phyloP scores from a whole-genome alignment of 2,888 invertebrate species.

The Caenorhabditis sinica region DNA sequence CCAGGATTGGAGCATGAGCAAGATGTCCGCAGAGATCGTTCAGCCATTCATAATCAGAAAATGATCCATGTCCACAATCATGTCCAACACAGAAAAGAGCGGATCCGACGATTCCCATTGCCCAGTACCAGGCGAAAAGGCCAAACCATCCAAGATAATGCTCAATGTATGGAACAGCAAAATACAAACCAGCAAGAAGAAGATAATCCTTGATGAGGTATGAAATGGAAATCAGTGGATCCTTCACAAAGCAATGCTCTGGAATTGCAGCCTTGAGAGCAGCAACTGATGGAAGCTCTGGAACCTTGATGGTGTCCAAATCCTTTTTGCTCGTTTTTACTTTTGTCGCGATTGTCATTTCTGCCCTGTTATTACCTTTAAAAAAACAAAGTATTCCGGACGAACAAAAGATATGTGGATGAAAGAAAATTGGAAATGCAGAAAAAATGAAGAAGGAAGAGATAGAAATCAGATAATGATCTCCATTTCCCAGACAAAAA shows the following conservation, averaged over 20 bases:
- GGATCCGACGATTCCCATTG: slow-evolving; percentile 77
- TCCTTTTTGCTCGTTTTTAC: slow-evolving; percentile 66
- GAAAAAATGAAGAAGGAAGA: background rate
- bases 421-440: background rate
- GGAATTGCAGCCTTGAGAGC: slow-evolving; percentile 80
- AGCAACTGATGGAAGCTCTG: slow-evolving; percentile 78
- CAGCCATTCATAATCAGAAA: slow-evolving; percentile 77
- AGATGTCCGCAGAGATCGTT: slow-evolving; percentile 79
- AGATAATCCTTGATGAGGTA: slow-evolving; percentile 78
- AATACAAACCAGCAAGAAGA: slow-evolving; percentile 76
- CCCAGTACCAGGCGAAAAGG: slow-evolving; percentile 78
- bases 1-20: slow-evolving; percentile 79
- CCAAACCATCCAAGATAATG: slow-evolving; percentile 77
- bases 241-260: slow-evolving; percentile 81
- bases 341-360: slow-evolving; percentile 67
- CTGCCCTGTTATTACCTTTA: slow-evolving; percentile 46
- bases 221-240: slow-evolving; percentile 74
- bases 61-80: slow-evolving; percentile 79
- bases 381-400: background rate
- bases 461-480: background rate
- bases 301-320: slow-evolving; percentile 50
- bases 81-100: slow-evolving; percentile 80
- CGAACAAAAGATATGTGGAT: background rate
- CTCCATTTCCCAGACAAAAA: background rate
- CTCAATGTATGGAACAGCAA: slow-evolving; percentile 77